Conservation (phyloP, 2,113 vertebrate species). For the Callipepla squamata region DNA sequence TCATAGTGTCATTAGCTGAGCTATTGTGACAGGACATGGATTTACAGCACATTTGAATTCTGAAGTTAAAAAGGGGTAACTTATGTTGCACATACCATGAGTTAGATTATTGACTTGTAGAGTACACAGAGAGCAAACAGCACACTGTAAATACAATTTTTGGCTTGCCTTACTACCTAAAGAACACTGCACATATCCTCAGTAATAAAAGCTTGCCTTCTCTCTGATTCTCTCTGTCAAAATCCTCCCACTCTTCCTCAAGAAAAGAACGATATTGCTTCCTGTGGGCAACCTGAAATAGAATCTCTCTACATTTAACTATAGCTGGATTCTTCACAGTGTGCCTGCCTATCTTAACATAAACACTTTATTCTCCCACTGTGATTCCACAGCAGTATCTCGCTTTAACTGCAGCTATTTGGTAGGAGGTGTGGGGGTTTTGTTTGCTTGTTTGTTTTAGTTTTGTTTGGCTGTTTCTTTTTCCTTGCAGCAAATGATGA, state of each 20-base stretch:
- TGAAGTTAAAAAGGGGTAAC: neutral
- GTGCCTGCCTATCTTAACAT: neutral
- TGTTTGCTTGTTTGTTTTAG: neutral
- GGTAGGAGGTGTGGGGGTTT: neutral
- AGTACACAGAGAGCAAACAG: neutral
- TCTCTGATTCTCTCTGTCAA: neutral
- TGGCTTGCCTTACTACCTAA: neutral
- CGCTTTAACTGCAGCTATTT: neutral
- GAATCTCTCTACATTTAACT: neutral
- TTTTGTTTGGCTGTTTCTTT: neutral
- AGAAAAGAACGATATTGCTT: conserved; percentile 28
- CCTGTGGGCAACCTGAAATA: neutral
- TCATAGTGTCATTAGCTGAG: neutral
- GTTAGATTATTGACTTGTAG: neutral
- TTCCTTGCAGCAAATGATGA: neutral
- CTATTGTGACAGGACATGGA: neutral
- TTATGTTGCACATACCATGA: fast-evolving
- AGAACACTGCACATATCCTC: neutral
- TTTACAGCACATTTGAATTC: neutral
- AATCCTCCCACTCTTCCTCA: neutral
- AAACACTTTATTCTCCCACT: neutral
- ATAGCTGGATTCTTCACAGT: neutral
- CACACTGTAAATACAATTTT: neutral
- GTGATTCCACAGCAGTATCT: neutral
- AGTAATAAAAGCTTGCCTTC: neutral